These are phyloP conservation scores for Seriola dumerili DNA, from an alignment of 2,113 vertebrate species.

Conservation along the genomic window DNA sequence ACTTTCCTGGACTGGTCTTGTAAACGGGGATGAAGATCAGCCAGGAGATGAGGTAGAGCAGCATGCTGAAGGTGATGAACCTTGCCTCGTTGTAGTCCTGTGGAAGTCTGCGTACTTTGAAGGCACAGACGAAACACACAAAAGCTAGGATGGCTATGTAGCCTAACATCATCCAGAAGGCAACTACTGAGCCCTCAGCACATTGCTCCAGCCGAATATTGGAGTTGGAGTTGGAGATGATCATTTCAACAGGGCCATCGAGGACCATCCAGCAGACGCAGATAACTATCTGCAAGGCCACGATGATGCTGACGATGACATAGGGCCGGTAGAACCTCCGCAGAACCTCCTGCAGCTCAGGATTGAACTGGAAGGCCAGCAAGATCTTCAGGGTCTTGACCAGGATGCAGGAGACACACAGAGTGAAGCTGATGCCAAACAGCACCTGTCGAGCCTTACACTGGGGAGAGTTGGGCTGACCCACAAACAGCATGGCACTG, in stretches of 20 bases:
- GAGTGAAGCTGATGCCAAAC: slow-evolving; percentile 90
- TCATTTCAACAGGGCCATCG: slow-evolving; percentile 79
- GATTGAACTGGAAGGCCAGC: slow-evolving; percentile 91
- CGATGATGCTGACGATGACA: slow-evolving; percentile 81
- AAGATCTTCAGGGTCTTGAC: slow-evolving; percentile 93
- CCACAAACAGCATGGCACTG: slow-evolving; percentile 88
- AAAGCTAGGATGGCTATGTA: slow-evolving; percentile 88
- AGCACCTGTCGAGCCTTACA: slow-evolving; percentile 89
- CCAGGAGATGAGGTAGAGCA: slow-evolving; percentile 94
- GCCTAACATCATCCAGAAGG: slow-evolving; percentile 88
- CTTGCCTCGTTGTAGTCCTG: slow-evolving; percentile 93
- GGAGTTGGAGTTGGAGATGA: slow-evolving; percentile 63
- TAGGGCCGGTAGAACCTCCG: slow-evolving; percentile 84
- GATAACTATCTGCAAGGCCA: slow-evolving; percentile 83
- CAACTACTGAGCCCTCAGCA: slow-evolving; percentile 86
- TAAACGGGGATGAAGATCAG: slow-evolving; percentile 90
- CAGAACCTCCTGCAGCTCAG: slow-evolving; percentile 83
- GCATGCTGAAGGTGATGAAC: slow-evolving; percentile 94
- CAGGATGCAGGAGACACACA: slow-evolving; percentile 92
- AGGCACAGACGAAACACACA: slow-evolving; percentile 90
- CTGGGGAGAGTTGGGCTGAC: slow-evolving; percentile 82
- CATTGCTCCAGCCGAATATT: slow-evolving; percentile 86
- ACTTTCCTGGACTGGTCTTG: slow-evolving; percentile 88
- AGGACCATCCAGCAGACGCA: slow-evolving; percentile 88
- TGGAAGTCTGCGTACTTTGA: slow-evolving; percentile 91